A percentile compares a stretch with the other conserved stretches of the same genome.
phyloP scores from a whole-genome alignment of 2,797 vertebrate species.

The Pseudochirops cupreus region DNA sequence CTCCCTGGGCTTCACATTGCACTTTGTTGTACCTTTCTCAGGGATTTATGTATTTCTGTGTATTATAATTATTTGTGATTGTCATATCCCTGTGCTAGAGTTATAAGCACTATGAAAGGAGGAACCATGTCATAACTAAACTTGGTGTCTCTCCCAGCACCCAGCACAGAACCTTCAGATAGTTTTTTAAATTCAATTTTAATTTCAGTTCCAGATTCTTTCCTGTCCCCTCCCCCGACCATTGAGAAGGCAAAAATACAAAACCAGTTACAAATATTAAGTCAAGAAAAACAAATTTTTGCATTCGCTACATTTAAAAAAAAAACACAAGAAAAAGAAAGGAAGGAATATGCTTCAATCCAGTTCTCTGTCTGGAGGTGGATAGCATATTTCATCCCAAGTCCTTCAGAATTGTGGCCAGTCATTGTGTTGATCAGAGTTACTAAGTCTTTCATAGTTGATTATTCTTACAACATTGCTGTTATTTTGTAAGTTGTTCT shows the following conservation, averaged over 20 bases:
- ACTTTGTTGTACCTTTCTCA: not conserved
- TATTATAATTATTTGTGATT: not conserved
- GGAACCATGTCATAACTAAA: not conserved
- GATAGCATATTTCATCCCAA: not conserved
- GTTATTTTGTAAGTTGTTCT: not conserved
- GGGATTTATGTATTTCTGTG: not conserved
- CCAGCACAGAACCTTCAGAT: not conserved
- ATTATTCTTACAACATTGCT: not conserved
- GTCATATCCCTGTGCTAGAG: not conserved
- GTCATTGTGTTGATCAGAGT: not conserved
- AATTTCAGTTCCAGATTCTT: not conserved
- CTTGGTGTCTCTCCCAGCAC: not conserved
- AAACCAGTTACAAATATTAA: too few relatives aligned
- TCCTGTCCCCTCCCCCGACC: not conserved
- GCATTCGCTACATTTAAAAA: not conserved
- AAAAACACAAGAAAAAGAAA: not conserved
- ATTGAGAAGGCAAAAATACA: not conserved
- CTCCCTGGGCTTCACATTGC: not conserved
- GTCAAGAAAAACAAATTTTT: too few relatives aligned
- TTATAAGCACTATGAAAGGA: not conserved
- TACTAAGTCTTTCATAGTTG: not conserved
- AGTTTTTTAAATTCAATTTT: slow-evolving; percentile 35
- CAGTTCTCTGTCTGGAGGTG: not conserved
- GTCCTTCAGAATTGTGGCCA: not conserved
- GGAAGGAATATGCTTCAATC: not conserved